Evolutionary conservation across 2,797 vertebrate species (phyloP).

Genomic region (Anniella stebbinsi): DNA sequence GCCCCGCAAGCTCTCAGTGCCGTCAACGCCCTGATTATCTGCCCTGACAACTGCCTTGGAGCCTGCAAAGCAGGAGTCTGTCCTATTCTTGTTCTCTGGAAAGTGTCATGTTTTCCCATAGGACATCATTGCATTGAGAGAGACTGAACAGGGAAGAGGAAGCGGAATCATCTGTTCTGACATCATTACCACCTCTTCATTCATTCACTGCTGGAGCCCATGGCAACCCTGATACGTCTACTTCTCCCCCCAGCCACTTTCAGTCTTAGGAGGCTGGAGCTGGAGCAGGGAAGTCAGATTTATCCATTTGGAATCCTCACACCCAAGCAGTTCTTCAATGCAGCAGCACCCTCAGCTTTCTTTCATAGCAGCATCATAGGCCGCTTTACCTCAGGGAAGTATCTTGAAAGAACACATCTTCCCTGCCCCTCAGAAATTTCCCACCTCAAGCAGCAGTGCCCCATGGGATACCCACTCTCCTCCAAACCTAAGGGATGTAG

Average conservation of each 20-base stretch:
- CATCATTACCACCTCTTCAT: background rate
- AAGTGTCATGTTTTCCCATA: constrained; percentile 5
- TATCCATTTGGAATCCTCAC: background rate
- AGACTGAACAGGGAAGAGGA: background rate
- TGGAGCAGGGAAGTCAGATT: background rate
- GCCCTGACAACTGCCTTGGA: background rate
- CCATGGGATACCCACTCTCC: background rate
- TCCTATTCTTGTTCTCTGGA: constrained; percentile 17
- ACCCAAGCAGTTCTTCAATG: background rate
- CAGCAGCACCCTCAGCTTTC: background rate
- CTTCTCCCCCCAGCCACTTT: no score
- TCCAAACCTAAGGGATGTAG: background rate
- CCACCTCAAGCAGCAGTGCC: background rate
- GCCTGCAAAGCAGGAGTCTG: background rate
- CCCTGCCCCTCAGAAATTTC: background rate
- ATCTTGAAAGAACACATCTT: background rate
- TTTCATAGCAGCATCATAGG: background rate
- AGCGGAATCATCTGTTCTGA: background rate
- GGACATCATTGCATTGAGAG: background rate
- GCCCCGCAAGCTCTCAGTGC: background rate
- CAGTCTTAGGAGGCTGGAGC: no score
- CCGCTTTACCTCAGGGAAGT: background rate
- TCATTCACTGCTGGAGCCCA: background rate
- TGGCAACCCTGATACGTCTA: no score
- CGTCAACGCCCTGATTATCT: constrained; percentile 1